A percentile compares a stretch with the other conserved stretches of the same genome.
phyloP scores from a whole-genome alignment of 2,113 vertebrate genomes.

The Crotalus horridus region DNA sequence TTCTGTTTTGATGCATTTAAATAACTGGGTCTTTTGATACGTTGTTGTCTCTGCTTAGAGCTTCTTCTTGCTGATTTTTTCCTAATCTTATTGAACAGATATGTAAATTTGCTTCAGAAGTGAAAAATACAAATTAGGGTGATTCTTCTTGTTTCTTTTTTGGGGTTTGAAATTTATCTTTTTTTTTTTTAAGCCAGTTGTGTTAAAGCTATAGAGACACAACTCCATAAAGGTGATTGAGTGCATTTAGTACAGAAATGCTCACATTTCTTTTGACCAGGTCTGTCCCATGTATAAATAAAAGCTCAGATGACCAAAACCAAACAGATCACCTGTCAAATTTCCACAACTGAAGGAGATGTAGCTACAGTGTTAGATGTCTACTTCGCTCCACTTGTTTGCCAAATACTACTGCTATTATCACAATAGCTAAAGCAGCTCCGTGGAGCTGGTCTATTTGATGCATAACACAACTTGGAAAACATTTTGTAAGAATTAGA shows the following conservation, averaged over 20 bases:
- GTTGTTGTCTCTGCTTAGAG: neutral
- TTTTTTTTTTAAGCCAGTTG: neutral
- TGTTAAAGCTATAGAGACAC: neutral
- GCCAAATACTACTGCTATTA: neutral
- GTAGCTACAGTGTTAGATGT: neutral
- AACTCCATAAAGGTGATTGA: neutral
- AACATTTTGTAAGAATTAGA: neutral
- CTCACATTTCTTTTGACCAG: neutral
- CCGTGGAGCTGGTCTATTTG: neutral
- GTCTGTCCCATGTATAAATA: neutral
- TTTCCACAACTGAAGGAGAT: neutral
- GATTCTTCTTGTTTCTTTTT: neutral
- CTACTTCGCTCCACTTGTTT: no score
- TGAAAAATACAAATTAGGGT: neutral
- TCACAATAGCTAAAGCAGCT: slow-evolving; percentile 8
- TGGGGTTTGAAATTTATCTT: neutral
- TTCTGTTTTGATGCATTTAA: neutral
- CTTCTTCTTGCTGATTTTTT: neutral
- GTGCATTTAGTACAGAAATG: neutral
- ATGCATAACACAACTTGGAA: fast-evolving
- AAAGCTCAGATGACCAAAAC: neutral
- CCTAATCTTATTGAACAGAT: neutral
- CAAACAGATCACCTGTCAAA: neutral
- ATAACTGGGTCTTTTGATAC: neutral
- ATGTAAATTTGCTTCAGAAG: neutral